These are phyloP conservation scores for Byasa hedistus DNA, from an alignment of 2,888 invertebrate species.

Conservation along the genomic window DNA sequence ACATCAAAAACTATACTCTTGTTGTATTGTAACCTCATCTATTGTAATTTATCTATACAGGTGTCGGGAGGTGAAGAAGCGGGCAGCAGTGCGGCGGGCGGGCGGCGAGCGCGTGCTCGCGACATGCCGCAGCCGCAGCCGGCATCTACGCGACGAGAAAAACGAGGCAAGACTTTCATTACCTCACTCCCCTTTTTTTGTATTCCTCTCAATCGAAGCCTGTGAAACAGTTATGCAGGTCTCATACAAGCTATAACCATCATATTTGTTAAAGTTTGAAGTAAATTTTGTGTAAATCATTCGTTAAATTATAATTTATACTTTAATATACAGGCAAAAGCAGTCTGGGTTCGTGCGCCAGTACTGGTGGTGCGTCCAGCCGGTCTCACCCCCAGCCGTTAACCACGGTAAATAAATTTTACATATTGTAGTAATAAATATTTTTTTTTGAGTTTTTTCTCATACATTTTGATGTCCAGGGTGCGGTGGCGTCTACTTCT, in stretches of 20 bases:
- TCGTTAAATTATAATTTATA: not conserved
- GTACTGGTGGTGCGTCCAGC: constrained; percentile 78
- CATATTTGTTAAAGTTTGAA: no score
- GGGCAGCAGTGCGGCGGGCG: constrained; percentile 64
- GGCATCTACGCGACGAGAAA: constrained; percentile 71
- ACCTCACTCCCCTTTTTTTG: no score
- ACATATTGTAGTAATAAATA: constrained; percentile 1
- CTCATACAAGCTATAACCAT: no score
- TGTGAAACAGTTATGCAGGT: no score
- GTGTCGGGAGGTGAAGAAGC: constrained; percentile 67
- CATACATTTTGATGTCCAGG: constrained; percentile 45
- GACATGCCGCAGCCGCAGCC: constrained; percentile 80
- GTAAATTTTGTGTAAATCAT: no score
- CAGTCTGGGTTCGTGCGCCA: constrained; percentile 86
- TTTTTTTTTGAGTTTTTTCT: not conserved
- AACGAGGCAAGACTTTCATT: constrained; percentile 55
- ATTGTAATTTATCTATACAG: constrained; percentile 23
- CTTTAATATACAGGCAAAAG: constrained; percentile 63
- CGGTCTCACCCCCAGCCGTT: constrained; percentile 74
- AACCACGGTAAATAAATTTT: constrained; percentile 61
- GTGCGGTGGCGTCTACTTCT: constrained; percentile 76
- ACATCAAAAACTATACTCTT: no score
- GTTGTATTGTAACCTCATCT: no score
- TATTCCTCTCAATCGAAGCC: no score
- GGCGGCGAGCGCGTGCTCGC: constrained; percentile 83